phyloP scores from a whole-genome alignment of 2,888 invertebrate genomes.

The Anarsia innoxiella region DNA sequence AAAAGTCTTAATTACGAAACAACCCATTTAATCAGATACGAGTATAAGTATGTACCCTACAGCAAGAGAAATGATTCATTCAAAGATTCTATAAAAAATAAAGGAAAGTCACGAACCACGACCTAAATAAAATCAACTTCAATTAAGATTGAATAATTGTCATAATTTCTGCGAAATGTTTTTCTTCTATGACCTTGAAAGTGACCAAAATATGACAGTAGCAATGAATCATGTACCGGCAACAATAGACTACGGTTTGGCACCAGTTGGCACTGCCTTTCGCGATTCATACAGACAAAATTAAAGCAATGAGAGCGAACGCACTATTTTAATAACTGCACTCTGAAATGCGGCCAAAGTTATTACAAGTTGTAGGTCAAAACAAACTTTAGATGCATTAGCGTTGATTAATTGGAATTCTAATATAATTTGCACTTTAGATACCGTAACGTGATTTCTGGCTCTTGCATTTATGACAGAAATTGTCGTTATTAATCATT shows the following conservation, averaged over 20 bases:
- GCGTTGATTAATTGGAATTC: no score
- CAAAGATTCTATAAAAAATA: no score
- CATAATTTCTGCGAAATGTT: constrained; percentile 1
- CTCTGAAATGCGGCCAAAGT: constrained; percentile 24
- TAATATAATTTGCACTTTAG: no score
- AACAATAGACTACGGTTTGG: constrained; percentile 57
- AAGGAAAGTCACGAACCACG: no score
- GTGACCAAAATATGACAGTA: constrained; percentile 30
- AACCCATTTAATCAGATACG: neutral
- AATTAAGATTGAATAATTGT: no score
- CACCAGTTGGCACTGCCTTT: constrained; percentile 39
- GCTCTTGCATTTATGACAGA: no score
- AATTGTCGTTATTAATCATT: no score
- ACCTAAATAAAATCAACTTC: no score
- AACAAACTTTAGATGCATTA: constrained; percentile 2
- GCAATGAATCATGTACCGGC: constrained; percentile 41
- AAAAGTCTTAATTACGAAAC: neutral
- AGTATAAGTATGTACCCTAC: no score
- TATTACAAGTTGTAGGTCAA: constrained; percentile 9
- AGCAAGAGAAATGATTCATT: no score
- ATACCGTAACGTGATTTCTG: no score
- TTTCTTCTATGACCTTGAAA: constrained; percentile 23
- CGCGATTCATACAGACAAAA: constrained; percentile 53
- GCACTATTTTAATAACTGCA: constrained; percentile 24
- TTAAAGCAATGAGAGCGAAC: constrained; percentile 43